Conservation (phyloP, 2,888 invertebrate species). For the Calameuta idolon region DNA sequence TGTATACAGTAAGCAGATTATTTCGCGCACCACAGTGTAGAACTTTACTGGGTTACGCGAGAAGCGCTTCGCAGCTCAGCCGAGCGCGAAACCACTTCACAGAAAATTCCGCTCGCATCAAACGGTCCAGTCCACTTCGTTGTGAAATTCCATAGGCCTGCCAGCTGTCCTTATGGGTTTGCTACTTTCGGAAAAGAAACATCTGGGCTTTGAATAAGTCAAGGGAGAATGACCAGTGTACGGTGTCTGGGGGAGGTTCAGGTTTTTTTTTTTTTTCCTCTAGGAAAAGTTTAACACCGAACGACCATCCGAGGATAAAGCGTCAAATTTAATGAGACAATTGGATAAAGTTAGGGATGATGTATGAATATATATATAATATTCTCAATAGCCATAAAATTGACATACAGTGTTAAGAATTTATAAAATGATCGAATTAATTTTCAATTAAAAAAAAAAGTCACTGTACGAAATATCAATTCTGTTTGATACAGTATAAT, state of each 20-base stretch:
- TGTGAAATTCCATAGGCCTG: neutral
- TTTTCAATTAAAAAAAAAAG: neutral
- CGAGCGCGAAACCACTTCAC: no score
- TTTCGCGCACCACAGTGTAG: no score
- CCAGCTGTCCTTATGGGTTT: neutral
- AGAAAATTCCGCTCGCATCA: no score
- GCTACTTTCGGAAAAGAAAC: neutral
- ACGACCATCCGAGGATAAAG: neutral
- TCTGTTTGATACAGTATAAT: neutral
- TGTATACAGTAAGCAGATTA: no score
- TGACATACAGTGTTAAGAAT: no score
- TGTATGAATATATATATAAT: neutral
- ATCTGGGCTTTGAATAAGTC: neutral
- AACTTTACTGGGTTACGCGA: no score
- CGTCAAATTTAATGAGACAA: neutral
- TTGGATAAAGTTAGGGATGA: neutral
- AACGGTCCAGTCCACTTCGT: neutral
- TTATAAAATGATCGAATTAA: neutral
- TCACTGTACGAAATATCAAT: neutral
- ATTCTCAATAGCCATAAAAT: no score
- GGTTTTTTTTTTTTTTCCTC: neutral
- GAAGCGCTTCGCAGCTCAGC: no score
- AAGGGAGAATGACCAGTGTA: neutral
- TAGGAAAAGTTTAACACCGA: neutral
- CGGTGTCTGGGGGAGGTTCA: neutral